A percentile compares a stretch with the other conserved stretches of the same genome.
Evolutionary conservation across 2,888 invertebrate genomes (phyloP).

Genomic region (Netelia fuscicornis): DNA sequence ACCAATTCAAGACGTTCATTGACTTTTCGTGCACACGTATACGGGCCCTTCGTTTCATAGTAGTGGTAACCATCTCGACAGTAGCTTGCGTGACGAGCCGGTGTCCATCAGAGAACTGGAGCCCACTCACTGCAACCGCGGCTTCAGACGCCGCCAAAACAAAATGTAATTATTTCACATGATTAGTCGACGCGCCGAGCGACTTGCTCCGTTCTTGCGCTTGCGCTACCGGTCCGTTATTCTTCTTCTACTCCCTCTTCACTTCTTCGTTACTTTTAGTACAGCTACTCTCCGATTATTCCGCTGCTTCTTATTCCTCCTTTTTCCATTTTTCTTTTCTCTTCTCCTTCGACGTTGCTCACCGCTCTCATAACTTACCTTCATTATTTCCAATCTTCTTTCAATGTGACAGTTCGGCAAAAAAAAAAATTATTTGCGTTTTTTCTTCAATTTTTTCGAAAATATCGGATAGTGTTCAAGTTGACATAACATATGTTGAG

Average conservation of each 20-base stretch:
- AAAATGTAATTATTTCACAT: slow-evolving; percentile 83
- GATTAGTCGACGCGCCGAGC: slow-evolving; percentile 78
- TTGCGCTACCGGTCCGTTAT: slow-evolving; percentile 40
- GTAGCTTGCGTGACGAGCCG: slow-evolving; percentile 80
- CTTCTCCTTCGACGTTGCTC: background rate
- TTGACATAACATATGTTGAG: no score
- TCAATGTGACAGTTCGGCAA: background rate
- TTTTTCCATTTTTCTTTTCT: background rate
- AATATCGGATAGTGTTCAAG: no score
- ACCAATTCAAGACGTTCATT: slow-evolving; percentile 32
- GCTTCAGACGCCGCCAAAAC: slow-evolving; percentile 77
- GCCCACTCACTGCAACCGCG: slow-evolving; percentile 64
- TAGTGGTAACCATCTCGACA: slow-evolving; percentile 34
- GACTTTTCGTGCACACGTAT: background rate
- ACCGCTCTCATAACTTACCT: slow-evolving; percentile 25
- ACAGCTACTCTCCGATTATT: background rate
- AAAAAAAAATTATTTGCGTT: background rate
- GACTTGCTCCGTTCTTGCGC: slow-evolving; percentile 61
- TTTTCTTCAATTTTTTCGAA: no score
- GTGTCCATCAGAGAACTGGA: slow-evolving; percentile 77
- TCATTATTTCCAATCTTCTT: slow-evolving; percentile 26
- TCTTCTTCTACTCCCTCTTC: slow-evolving; percentile 42
- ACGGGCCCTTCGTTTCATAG: background rate
- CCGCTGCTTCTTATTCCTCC: slow-evolving; percentile 4
- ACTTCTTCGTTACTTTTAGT: slow-evolving; percentile 42